These are phyloP conservation scores for Isaurus tuberculatus DNA, from an alignment of 92 coral and sea anemone genomes.

Conservation along the genomic window DNA sequence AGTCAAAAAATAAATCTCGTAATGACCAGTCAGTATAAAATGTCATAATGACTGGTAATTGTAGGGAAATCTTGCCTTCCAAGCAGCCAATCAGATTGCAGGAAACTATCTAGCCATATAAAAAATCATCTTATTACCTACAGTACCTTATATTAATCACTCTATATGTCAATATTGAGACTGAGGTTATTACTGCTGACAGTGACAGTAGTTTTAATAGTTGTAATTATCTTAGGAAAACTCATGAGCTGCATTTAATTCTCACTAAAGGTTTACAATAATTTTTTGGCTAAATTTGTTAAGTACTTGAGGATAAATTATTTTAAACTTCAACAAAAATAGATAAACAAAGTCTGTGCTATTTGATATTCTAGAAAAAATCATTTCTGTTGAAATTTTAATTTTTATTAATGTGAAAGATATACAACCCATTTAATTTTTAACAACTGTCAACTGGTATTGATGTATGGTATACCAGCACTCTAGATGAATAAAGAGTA, in stretches of 20 bases:
- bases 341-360: background rate
- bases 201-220: background rate
- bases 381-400: background rate
- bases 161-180: background rate
- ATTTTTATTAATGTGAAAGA: background rate
- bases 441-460: background rate
- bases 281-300: background rate
- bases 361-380: slow-evolving; percentile 15
- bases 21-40: too few relatives aligned
- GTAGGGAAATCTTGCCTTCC: too few relatives aligned
- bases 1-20: too few relatives aligned
- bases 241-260: background rate
- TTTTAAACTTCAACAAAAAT: slow-evolving; percentile 7
- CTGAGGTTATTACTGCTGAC: background rate
- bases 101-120: too few relatives aligned
- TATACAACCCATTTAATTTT: background rate
- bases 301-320: background rate
- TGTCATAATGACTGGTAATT: too few relatives aligned
- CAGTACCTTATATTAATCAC: background rate
- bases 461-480: background rate
- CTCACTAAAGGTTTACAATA: background rate
- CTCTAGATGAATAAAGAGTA: too few relatives aligned
- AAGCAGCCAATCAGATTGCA: too few relatives aligned
- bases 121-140: too few relatives aligned
- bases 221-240: slow-evolving; percentile 2